Evolutionary conservation across 2,888 invertebrate genomes (phyloP), one percentile per base, ranked within the genome.

Genomic region (Callosobruchus maculatus): DNA sequence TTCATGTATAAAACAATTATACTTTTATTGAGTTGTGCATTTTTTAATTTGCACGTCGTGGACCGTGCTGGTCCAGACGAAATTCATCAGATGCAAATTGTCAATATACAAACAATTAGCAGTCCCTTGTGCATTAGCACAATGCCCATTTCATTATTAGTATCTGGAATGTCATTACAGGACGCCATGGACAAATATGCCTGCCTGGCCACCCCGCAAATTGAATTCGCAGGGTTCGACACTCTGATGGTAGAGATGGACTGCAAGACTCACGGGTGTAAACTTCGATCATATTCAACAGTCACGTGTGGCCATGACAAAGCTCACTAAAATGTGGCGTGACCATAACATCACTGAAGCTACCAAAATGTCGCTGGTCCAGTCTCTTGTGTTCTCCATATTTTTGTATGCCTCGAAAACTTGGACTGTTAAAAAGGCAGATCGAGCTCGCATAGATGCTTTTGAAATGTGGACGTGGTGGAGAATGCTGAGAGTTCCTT

Each of bases 41-140:
- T 79, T 81, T 82, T 81, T 79, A 79, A 79, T 80, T 79, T 78
- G 74, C 49, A 5, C 49, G 13, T 13, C 49, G 9, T 76, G 73
- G 72, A 72, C 72, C 73, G 76, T 79, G 78, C 78, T 74, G 77
- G 75, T 73, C 78, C 78, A 75, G 81, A 79, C 79, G 81, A 82
- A 84, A 85, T 84, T 85, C 84, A 85, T 86, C 85, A 84, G 78
- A 85, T 85, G 85, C 84, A 86, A 86, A 86, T 86, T 86, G 86
- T 84, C 86, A 86, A 86, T 86, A 86, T 85, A 86, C 86, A 86
- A 86, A 86, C 86, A 86, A 86, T 86, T 86, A 86, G 85, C 79
- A 84, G 83, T 84, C 86, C 86, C 86, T 83, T 81, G 84, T 82
- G 84, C 82, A 84, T 85, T 84, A 84, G 78, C 84, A 86, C 85